phyloP scores from a whole-genome alignment of 2,797 vertebrate genomes.

The Thripadectes ignobilis region DNA sequence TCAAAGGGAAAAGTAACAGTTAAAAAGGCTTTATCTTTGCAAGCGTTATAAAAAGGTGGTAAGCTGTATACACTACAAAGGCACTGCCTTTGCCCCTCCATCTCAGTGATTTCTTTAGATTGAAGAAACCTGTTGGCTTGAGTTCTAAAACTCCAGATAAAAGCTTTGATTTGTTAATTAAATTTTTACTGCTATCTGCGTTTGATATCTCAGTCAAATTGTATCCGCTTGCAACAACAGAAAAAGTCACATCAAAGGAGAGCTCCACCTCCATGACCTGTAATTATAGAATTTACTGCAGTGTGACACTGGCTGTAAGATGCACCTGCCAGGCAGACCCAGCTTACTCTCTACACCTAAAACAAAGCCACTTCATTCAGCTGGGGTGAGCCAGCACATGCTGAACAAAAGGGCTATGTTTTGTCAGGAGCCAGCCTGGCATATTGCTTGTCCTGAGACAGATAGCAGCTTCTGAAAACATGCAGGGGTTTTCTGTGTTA shows the following conservation, averaged over 20 bases:
- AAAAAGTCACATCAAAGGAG: slow-evolving; percentile 78
- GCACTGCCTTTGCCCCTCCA: slow-evolving; percentile 26
- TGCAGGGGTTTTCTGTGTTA: neutral
- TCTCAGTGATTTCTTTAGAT: slow-evolving; percentile 61
- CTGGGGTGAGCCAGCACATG: neutral
- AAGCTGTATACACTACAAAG: slow-evolving; percentile 63
- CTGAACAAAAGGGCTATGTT: slow-evolving; percentile 30
- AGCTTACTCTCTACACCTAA: neutral
- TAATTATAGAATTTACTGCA: slow-evolving; percentile 76
- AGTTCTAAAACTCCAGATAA: slow-evolving; percentile 77
- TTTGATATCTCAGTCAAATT: slow-evolving; percentile 78
- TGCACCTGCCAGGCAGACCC: slow-evolving; percentile 65
- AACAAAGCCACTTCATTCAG: slow-evolving; percentile 40
- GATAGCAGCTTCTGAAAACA: neutral
- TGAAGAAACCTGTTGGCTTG: slow-evolving; percentile 75
- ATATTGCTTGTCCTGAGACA: neutral
- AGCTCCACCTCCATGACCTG: slow-evolving; percentile 61
- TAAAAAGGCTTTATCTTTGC: slow-evolving; percentile 52
- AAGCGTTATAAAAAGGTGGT: slow-evolving; percentile 27
- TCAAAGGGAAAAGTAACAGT: slow-evolving; percentile 9
- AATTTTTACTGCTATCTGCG: slow-evolving; percentile 79
- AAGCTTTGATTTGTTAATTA: slow-evolving; percentile 82
- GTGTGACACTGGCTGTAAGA: slow-evolving; percentile 57
- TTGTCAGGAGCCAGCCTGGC: neutral
- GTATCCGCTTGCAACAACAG: slow-evolving; percentile 70